These are phyloP conservation scores for Drosophila micromelanica DNA, from an alignment of 1,140 invertebrate genomes.

Conservation along the genomic window DNA sequence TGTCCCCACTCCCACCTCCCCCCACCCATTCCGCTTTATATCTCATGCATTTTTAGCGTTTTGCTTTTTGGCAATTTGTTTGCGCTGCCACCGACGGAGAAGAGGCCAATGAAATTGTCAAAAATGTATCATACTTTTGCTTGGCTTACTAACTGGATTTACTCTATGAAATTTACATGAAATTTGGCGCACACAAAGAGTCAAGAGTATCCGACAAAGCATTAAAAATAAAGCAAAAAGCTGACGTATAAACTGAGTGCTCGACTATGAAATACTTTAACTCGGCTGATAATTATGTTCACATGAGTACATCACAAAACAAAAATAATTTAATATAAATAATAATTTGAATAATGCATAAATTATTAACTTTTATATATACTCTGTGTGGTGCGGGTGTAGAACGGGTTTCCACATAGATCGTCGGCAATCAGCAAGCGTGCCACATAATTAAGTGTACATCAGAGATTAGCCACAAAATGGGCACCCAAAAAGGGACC, in stretches of 20 bases:
- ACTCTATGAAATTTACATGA: conserved; percentile 72
- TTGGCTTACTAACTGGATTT: conserved; percentile 68
- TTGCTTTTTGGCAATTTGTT: conserved; percentile 41
- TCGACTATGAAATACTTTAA: background rate
- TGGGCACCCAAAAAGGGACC: conserved; percentile 3
- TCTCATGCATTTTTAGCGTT: conserved; percentile 51
- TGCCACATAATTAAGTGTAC: conserved; percentile 78
- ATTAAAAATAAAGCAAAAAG: conserved; percentile 4
- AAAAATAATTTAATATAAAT: too few relatives aligned
- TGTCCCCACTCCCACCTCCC: background rate
- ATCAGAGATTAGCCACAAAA: conserved; percentile 79
- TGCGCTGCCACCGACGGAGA: conserved; percentile 14
- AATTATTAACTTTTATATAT: background rate
- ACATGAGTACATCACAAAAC: too few relatives aligned
- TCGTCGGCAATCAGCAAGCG: conserved; percentile 64
- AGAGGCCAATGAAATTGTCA: conserved; percentile 61
- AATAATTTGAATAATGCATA: too few relatives aligned
- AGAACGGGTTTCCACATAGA: conserved; percentile 41
- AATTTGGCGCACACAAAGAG: conserved; percentile 16
- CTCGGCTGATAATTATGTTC: too few relatives aligned
- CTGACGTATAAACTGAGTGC: conserved; percentile 20
- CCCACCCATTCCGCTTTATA: background rate
- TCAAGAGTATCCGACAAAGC: conserved; percentile 21
- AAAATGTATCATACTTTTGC: conserved; percentile 64
- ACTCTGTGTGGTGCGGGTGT: background rate